Percentiles rank a stretch among this genome's conserved stretches.
Conservation (phyloP, 2,888 invertebrate species). For the Cheilosia urbana region DNA sequence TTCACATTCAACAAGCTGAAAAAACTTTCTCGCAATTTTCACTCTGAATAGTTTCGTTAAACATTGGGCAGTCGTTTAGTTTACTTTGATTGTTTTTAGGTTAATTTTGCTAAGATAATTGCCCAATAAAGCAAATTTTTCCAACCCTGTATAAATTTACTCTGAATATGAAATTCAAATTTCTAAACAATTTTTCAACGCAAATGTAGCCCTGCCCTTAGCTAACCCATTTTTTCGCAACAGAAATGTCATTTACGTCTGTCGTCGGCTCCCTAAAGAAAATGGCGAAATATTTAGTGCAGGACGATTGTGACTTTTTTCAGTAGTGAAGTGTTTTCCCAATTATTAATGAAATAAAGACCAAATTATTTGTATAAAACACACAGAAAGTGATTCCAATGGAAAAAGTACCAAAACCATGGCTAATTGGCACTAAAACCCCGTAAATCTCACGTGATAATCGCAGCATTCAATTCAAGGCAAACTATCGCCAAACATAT, state of each 20-base stretch:
- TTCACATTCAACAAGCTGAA: no score
- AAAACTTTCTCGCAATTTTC: no score
- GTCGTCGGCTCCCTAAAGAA: conserved; percentile 59
- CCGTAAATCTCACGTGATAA: conserved; percentile 66
- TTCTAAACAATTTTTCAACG: no score
- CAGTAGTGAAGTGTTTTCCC: conserved; percentile 53
- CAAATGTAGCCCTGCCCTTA: conserved; percentile 20
- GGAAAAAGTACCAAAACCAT: conserved; percentile 13
- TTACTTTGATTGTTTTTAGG: no score
- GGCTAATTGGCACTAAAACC: conserved; percentile 13
- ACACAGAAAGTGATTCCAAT: not conserved
- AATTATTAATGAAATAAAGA: conserved; percentile 31
- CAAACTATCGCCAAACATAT: conserved; percentile 22
- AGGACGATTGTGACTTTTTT: conserved; percentile 48
- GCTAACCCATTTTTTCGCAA: not conserved
- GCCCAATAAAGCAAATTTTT: no score
- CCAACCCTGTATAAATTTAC: no score
- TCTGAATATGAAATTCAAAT: no score
- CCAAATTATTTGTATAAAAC: not conserved
- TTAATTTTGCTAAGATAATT: no score
- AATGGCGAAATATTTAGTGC: conserved; percentile 65
- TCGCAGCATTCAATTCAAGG: conserved; percentile 35
- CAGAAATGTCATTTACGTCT: conserved; percentile 49
- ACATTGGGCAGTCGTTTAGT: no score
- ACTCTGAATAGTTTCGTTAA: no score